phyloP scores from a whole-genome alignment of 1,140 invertebrate genomes.

The Capitella teleta region DNA sequence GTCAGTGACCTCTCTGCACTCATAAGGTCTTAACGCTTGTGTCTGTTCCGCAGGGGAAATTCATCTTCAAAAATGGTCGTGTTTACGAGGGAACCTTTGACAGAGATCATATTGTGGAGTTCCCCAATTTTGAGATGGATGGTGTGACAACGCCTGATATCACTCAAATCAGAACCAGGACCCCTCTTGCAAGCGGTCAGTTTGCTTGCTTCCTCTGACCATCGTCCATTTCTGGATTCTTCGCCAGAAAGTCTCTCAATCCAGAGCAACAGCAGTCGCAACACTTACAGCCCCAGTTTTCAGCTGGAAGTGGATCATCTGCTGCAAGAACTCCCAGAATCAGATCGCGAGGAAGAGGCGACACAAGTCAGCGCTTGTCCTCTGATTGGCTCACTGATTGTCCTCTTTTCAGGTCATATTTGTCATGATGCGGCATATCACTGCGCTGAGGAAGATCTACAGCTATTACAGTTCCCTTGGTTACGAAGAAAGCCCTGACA shows the following conservation, averaged over 20 bases:
- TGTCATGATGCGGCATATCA: conserved; percentile 35
- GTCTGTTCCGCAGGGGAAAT: conserved; percentile 33
- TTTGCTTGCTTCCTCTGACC: background rate
- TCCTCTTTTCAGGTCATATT: conserved; percentile 26
- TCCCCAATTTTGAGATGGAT: conserved; percentile 35
- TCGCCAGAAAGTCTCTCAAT: conserved; percentile 31
- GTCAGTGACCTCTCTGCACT: background rate
- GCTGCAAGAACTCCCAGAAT: conserved; percentile 23
- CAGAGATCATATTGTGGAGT: conserved; percentile 38
- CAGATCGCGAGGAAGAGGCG: conserved; percentile 32
- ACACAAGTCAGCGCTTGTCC: conserved; percentile 21
- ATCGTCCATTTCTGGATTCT: conserved; percentile 2
- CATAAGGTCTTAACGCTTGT: background rate
- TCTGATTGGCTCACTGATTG: background rate
- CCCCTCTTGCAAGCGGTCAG: conserved; percentile 31
- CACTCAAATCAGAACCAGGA: conserved; percentile 29
- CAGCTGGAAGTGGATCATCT: conserved; percentile 33
- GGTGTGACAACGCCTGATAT: conserved; percentile 33
- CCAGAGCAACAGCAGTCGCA: conserved; percentile 35
- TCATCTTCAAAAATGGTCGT: conserved; percentile 41
- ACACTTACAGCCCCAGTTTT: conserved; percentile 36
- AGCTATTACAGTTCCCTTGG: conserved; percentile 37
- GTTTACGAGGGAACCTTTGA: conserved; percentile 41
- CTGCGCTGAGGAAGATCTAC: conserved; percentile 32
- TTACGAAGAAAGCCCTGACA: conserved; percentile 37